Conservation (phyloP, 2,797 vertebrate genomes). For the Poecile montanus region DNA sequence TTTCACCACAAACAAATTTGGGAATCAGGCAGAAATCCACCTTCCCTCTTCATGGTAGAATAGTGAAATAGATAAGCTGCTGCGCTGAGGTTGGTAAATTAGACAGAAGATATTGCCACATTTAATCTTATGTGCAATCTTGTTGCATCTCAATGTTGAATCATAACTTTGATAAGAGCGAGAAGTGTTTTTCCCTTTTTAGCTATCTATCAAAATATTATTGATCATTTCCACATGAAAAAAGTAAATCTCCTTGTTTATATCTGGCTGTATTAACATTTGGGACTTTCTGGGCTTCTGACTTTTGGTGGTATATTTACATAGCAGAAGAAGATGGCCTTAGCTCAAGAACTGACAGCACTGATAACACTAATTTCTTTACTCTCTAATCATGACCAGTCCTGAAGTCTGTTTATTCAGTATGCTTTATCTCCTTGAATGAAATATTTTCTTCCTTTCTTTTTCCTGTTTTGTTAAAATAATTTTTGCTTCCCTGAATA, state of each 20-base stretch:
- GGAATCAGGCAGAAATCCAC: not conserved
- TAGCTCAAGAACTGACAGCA: not conserved
- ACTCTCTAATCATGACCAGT: not conserved
- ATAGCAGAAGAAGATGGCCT: not conserved
- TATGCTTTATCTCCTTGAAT: not conserved
- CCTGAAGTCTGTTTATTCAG: not conserved
- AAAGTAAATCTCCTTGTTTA: not conserved
- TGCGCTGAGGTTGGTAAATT: not conserved
- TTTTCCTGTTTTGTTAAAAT: not conserved
- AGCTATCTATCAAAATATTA: not conserved
- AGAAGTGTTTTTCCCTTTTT: not conserved
- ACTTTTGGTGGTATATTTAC: not conserved
- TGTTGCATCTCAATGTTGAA: not conserved
- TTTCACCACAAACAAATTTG: not conserved
- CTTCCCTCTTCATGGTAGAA: not conserved
- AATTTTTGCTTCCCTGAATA: not conserved
- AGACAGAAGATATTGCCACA: not conserved
- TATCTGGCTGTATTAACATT: not conserved
- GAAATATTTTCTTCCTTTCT: not conserved
- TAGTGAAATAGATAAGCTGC: not conserved
- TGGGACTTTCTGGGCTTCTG: not conserved
- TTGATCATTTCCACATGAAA: not conserved
- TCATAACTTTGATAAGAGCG: not conserved
- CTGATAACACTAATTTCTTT: not conserved
- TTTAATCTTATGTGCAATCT: not conserved